A percentile compares a stretch with the other conserved stretches of the same genome.
Evolutionary conservation across 2,888 invertebrate species (phyloP).

Genomic region (Gari tellinella): DNA sequence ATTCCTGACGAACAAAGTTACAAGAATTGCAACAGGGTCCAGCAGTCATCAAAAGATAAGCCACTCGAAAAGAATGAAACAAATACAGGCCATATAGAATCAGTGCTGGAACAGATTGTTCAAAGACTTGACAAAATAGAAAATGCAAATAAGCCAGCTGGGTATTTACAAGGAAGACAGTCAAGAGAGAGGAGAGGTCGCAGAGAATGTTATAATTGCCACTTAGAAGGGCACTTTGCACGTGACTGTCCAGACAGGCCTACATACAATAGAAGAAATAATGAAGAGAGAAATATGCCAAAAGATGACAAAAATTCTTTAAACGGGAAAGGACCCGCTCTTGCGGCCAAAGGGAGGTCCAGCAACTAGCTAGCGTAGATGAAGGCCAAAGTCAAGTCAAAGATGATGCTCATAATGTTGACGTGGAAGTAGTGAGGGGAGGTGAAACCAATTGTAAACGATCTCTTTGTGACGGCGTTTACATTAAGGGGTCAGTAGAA

Average conservation of each 20-base stretch:
- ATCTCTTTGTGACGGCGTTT: slow-evolving; percentile 1
- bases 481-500: slow-evolving; percentile 10
- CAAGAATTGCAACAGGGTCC: no score
- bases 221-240: not conserved
- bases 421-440: not conserved
- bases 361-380: not conserved
- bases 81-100: no score
- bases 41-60: no score
- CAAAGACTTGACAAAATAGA: not conserved
- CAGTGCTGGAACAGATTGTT: not conserved
- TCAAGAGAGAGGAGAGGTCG: not conserved
- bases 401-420: not conserved
- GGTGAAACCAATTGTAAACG: no score
- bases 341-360: slow-evolving; percentile 1
- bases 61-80: no score
- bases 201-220: not conserved
- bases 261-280: not conserved
- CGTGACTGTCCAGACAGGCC: not conserved
- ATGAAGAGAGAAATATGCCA: not conserved
- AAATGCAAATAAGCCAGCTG: not conserved
- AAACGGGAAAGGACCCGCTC: not conserved
- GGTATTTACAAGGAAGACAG: not conserved
- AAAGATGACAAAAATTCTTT: not conserved
- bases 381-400: not conserved
- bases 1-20: no score